These are phyloP conservation scores for Enhydra lutris DNA, from an alignment of 2,113 vertebrate genomes.

Conservation along the genomic window DNA sequence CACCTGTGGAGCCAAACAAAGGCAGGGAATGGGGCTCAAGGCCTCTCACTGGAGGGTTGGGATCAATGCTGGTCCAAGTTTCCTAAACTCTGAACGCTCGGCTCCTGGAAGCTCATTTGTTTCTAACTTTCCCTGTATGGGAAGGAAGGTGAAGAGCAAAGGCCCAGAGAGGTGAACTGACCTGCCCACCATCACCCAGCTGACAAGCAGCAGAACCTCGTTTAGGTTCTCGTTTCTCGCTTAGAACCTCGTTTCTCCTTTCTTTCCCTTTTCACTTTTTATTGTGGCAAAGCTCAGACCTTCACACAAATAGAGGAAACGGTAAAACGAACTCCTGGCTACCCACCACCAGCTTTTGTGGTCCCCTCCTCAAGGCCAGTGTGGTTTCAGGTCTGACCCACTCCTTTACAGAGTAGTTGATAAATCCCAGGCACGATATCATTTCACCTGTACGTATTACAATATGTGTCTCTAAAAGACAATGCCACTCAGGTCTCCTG, in stretches of 20 bases:
- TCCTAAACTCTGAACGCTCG: neutral
- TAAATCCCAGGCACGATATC: neutral
- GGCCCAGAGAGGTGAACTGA: neutral
- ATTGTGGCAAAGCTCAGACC: neutral
- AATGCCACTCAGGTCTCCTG: neutral
- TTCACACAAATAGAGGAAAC: neutral
- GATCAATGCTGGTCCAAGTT: neutral
- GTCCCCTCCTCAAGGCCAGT: neutral
- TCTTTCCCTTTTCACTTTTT: neutral
- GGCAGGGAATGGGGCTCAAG: neutral
- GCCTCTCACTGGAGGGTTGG: neutral
- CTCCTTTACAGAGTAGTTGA: neutral
- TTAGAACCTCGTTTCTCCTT: neutral
- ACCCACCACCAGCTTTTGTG: neutral
- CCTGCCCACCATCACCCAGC: neutral
- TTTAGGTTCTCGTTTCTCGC: too few relatives aligned
- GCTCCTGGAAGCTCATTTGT: neutral
- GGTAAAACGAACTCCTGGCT: neutral
- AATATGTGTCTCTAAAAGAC: neutral
- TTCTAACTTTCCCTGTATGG: neutral
- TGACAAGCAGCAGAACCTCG: neutral
- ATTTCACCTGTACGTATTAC: neutral
- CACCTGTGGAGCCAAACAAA: neutral
- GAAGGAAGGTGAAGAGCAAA: neutral
- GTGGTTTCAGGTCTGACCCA: neutral